Conservation (phyloP, 2,888 invertebrate genomes). For the Pinctada fucata region DNA sequence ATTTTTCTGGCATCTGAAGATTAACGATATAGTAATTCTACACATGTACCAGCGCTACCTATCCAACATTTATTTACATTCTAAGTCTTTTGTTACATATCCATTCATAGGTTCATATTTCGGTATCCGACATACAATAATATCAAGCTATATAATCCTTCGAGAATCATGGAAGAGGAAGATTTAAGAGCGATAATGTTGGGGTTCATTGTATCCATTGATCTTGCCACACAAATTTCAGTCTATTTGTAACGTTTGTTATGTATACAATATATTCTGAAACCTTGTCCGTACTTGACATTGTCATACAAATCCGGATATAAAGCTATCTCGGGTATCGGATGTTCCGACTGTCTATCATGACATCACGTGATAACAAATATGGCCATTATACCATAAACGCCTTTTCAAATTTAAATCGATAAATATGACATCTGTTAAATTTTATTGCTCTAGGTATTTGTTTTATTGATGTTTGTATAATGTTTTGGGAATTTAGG, state of each 20-base stretch:
- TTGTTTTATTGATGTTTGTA: too few species aligned
- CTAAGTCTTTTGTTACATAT: neutral
- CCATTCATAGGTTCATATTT: neutral
- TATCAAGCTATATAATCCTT: neutral
- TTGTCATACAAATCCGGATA: neutral
- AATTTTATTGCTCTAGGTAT: neutral
- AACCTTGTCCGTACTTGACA: neutral
- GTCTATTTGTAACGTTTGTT: neutral
- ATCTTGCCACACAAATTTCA: neutral
- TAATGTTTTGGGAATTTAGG: too few species aligned
- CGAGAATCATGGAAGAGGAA: neutral
- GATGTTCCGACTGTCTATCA: neutral
- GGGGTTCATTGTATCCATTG: neutral
- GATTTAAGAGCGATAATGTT: neutral
- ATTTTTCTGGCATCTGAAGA: too few species aligned
- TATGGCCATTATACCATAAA: neutral
- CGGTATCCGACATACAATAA: neutral
- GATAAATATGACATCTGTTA: neutral
- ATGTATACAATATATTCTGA: neutral
- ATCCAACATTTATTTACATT: neutral
- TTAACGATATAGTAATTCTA: neutral
- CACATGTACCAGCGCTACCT: neutral
- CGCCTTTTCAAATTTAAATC: neutral
- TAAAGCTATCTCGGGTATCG: slow-evolving; percentile 4
- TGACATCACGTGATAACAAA: slow-evolving; percentile 8